Percentiles rank a stretch among this genome's conserved stretches.
Conservation (phyloP, 2,797 vertebrate genomes). For the Xiphophorus birchmanni region DNA sequence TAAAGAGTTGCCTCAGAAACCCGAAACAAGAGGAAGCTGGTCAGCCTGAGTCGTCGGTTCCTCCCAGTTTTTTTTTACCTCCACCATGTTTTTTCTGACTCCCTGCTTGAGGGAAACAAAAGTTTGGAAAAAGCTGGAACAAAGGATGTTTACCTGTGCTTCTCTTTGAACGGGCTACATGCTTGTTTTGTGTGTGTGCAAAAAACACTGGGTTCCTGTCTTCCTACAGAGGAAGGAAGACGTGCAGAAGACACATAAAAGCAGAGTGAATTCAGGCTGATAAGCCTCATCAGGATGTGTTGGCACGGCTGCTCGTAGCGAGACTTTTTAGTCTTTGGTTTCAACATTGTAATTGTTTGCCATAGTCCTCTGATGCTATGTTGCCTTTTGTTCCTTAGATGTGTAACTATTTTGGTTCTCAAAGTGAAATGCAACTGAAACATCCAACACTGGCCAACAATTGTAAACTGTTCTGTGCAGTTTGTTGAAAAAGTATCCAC, state of each 20-base stretch:
- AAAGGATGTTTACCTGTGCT: conserved; percentile 53
- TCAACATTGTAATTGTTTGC: neutral
- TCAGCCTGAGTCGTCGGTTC: conserved; percentile 42
- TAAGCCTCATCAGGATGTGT: conserved; percentile 6
- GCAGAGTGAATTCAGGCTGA: conserved; percentile 6
- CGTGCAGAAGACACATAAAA: conserved; percentile 2
- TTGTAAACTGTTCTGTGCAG: neutral
- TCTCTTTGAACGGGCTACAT: neutral
- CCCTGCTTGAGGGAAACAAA: conserved; percentile 61
- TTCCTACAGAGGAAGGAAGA: conserved; percentile 51
- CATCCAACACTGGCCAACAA: neutral
- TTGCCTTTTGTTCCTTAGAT: neutral
- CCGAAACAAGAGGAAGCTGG: conserved; percentile 57
- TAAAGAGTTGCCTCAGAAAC: conserved; percentile 33
- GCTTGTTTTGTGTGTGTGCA: conserved; percentile 10
- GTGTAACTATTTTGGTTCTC: neutral
- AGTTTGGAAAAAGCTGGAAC: conserved; percentile 61
- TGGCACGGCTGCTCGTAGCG: neutral
- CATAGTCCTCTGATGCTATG: neutral
- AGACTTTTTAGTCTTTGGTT: neutral
- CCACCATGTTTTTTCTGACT: conserved; percentile 52
- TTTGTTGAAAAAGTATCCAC: neutral
- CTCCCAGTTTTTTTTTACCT: conserved; percentile 55
- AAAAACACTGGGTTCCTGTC: conserved; percentile 30
- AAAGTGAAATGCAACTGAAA: neutral